Conservation (phyloP, 2,888 invertebrate genomes). For the Drosophila quinaria region DNA sequence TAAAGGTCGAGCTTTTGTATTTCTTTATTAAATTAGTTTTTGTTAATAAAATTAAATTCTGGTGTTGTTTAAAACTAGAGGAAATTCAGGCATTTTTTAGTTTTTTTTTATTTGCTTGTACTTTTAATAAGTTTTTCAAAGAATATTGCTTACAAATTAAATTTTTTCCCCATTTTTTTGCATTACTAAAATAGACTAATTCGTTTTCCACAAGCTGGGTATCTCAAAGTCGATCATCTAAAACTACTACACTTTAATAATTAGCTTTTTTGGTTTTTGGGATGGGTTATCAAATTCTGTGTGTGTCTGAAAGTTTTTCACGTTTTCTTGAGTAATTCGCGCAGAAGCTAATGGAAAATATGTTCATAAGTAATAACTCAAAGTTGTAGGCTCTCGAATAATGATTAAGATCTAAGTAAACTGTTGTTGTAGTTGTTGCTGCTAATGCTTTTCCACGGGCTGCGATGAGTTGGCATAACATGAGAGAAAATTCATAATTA, state of each 20-base stretch:
- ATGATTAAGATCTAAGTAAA: constrained; percentile 41
- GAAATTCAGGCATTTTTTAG: no score
- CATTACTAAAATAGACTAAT: no score
- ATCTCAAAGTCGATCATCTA: neutral
- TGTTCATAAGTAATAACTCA: constrained; percentile 43
- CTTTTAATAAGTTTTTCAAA: no score
- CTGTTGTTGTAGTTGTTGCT: constrained; percentile 6
- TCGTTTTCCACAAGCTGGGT: no score
- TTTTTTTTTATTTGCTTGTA: no score
- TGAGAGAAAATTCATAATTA: constrained; percentile 32
- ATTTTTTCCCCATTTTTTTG: no score
- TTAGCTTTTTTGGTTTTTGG: constrained; percentile 6
- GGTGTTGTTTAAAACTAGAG: no score
- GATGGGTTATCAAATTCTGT: constrained; percentile 43
- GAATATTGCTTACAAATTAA: no score
- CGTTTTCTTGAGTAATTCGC: constrained; percentile 71
- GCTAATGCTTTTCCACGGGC: constrained; percentile 35
- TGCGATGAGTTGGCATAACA: constrained; percentile 46
- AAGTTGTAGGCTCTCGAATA: constrained; percentile 13
- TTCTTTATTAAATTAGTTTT: no score
- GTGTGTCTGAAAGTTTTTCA: constrained; percentile 53
- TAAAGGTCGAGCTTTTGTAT: no score
- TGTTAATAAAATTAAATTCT: no score
- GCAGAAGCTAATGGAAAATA: constrained; percentile 54
- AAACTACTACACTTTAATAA: neutral